A percentile compares a stretch with the other conserved stretches of the same genome.
Conservation (phyloP, 2,888 invertebrate species). For the Mesorhabditis sp. region DNA sequence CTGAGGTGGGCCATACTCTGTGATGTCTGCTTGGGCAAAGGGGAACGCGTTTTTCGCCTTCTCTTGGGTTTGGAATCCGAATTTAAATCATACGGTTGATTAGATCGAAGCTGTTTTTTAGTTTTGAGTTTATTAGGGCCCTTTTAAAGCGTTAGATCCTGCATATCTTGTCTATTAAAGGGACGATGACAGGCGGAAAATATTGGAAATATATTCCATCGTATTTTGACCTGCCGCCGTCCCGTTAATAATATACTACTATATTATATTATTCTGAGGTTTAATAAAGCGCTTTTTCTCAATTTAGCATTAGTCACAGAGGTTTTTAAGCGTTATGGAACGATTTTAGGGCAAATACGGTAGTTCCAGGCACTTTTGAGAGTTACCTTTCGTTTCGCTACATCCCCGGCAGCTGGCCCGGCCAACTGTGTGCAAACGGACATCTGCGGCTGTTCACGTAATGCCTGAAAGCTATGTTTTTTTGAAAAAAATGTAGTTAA, state of each 20-base stretch:
- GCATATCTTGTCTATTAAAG: too few relatives aligned
- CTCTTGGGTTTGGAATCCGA: too few relatives aligned
- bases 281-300: not conserved
- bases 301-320: not conserved
- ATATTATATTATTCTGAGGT: not conserved
- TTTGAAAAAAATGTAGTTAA: too few relatives aligned
- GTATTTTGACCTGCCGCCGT: not conserved
- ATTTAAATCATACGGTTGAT: too few relatives aligned
- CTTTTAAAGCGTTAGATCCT: too few relatives aligned
- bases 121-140: too few relatives aligned
- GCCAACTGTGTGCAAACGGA: not conserved
- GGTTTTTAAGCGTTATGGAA: not conserved
- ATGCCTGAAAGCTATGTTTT: not conserved
- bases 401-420: not conserved
- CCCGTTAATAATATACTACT: not conserved
- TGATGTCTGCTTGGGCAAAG: not conserved
- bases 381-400: not conserved
- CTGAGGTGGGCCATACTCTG: slow-evolving; percentile 6
- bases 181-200: too few relatives aligned
- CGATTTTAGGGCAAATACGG: not conserved
- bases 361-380: too few relatives aligned
- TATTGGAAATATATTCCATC: too few relatives aligned
- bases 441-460: not conserved
- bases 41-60: not conserved
- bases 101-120: too few relatives aligned